Evolutionary conservation across 2,888 invertebrate genomes (phyloP), one percentile per base, ranked within the genome.

Genomic region (Margaritifera margaritifera): DNA sequence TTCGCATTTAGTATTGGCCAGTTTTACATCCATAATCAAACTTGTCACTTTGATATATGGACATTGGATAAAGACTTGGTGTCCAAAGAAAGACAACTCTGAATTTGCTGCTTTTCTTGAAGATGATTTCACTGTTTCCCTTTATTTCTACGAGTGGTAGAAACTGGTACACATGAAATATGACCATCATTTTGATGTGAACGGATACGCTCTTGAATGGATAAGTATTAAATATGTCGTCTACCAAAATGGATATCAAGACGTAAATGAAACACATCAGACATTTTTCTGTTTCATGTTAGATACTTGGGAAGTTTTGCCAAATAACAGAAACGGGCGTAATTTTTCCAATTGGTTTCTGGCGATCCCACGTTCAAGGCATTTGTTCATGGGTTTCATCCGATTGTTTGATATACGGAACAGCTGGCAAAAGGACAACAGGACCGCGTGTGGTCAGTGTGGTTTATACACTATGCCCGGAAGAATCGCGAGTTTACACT

Each of bases 381-480:
- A 0, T 64, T 72, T 31, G 84, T 86, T 20, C 80, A 82, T 0
- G 80, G 79, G 4, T 75, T 84, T 50, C 25, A 81, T 4, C 80
- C 81, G 11, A 77, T 79, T 2, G 62, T 51, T 5, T 86, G 86
- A 86, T 87, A 83, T 68, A 64, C 75, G 31, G 58, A 53, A 0
- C 80, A 79, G 53, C 53, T 77, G 11, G 64, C 59, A 20, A 19
- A 50, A 6, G 78, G 79, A 4, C 73, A 71, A 11, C 64, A 79
- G 0, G 77, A 81, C n/a, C 71, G 75, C 5, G 84, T 87, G 81
- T 86, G 86, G 86, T 80, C 84, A 1, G 84, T 86, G 76, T 86
- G 86, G 86, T 79, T 84, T 68, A 82, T 85, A 11, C 82, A 83
- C 70, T 80, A 76, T 72, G 77, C 81, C 20, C 78, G 80, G 68